Evolutionary conservation across 2,797 vertebrate species (phyloP).

Genomic region (Choloepus didactylus): DNA sequence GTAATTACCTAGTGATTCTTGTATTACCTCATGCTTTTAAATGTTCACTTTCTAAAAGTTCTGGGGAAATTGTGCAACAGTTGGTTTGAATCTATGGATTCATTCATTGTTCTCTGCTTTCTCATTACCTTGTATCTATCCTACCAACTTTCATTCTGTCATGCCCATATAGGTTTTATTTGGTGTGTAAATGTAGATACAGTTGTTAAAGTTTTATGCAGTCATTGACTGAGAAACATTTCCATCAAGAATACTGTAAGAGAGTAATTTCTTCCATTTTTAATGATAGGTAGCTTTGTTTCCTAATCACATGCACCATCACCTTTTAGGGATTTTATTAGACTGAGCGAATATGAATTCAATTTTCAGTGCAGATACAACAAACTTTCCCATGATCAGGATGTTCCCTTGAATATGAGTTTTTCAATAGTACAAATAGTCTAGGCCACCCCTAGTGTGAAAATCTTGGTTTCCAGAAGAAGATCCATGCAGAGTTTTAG

Average conservation of each 20-base stretch:
- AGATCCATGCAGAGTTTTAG: background rate
- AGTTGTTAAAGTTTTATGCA: background rate
- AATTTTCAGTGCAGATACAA: background rate
- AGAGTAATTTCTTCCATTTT: background rate
- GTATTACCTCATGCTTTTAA: background rate
- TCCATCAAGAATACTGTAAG: background rate
- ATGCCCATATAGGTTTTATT: background rate
- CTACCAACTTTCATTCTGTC: too few relatives aligned
- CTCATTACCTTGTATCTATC: background rate
- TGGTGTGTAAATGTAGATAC: background rate
- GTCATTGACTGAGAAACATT: background rate
- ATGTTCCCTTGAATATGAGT: background rate
- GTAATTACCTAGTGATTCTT: background rate
- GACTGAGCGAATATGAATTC: background rate
- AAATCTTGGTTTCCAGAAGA: conserved; percentile 6
- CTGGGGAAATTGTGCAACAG: background rate
- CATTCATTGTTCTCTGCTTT: background rate
- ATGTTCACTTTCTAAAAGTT: background rate
- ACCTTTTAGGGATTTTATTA: background rate
- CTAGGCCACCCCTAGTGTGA: background rate
- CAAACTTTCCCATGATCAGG: background rate
- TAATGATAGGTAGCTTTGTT: background rate
- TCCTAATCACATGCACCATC: background rate
- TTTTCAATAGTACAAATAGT: background rate
- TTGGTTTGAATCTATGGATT: background rate